A percentile compares a stretch with the other conserved stretches of the same genome.
Conservation (phyloP, 2,113 vertebrate genomes). For the Mustela nigripes region DNA sequence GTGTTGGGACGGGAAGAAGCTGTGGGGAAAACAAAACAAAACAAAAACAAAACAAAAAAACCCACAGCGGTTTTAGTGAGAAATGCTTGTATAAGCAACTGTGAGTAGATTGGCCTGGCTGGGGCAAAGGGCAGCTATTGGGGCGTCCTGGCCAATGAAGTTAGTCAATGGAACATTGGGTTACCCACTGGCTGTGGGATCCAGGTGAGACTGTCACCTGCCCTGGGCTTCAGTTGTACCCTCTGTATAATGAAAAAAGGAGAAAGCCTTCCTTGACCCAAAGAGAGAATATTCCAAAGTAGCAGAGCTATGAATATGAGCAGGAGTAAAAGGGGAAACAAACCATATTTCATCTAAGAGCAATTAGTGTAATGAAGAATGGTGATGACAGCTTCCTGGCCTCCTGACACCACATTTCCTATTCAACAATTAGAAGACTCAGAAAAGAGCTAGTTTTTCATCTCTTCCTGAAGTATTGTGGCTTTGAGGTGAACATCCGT, state of each 20-base stretch:
- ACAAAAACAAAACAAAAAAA: neutral
- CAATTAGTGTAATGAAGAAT: constrained; percentile 71
- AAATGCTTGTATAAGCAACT: neutral
- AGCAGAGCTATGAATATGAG: constrained; percentile 1
- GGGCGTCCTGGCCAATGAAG: neutral
- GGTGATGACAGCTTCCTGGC: constrained; percentile 60
- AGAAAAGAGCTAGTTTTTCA: constrained; percentile 21
- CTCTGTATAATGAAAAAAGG: neutral
- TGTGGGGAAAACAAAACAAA: neutral
- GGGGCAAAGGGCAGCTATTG: neutral
- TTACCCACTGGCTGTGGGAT: neutral
- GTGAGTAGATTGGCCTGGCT: neutral
- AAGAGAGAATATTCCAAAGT: constrained; percentile 24
- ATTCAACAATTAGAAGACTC: constrained; percentile 17
- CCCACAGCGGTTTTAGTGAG: neutral
- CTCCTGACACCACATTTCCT: constrained; percentile 4
- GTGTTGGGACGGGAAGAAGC: neutral
- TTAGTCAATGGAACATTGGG: neutral
- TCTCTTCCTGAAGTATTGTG: neutral
- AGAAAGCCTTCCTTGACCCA: neutral
- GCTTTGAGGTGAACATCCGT: constrained; percentile 28
- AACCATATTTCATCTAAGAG: constrained; percentile 61
- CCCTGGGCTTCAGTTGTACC: neutral
- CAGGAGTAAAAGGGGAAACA: neutral
- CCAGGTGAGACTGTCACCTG: neutral